These are phyloP conservation scores for Bombycilla garrulus DNA, from an alignment of 2,113 vertebrate genomes.

Conservation along the genomic window DNA sequence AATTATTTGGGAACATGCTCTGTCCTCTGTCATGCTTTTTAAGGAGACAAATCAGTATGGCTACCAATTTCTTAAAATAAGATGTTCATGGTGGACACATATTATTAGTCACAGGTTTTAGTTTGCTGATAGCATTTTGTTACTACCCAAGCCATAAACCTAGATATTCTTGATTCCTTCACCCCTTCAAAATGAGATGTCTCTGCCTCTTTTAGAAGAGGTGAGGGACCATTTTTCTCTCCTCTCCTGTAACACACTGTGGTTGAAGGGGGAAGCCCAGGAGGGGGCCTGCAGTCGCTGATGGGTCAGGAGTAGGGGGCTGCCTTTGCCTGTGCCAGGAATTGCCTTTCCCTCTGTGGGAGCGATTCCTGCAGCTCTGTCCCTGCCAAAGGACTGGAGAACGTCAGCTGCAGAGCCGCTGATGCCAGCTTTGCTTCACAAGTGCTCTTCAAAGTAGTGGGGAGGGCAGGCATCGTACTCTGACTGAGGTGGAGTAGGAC, in stretches of 20 bases:
- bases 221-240: neutral
- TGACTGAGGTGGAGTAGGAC: neutral
- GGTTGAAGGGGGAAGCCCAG: neutral
- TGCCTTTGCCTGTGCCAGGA: neutral
- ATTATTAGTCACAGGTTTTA: neutral
- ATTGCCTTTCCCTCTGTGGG: accelerated
- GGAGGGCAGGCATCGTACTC: neutral
- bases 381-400: neutral
- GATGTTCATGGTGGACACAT: accelerated
- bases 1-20: neutral
- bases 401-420: neutral
- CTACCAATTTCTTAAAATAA: neutral
- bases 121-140: neutral
- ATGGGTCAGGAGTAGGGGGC: neutral
- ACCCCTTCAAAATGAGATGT: neutral
- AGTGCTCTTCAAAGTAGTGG: neutral
- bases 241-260: neutral
- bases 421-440: neutral
- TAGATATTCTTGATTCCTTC: neutral
- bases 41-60: neutral
- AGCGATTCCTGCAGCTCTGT: accelerated
- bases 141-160: neutral
- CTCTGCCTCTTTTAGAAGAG: neutral
- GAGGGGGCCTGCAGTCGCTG: neutral
- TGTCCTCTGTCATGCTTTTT: neutral